Conservation (phyloP, 2,797 vertebrate genomes). For the Sparus aurata region DNA sequence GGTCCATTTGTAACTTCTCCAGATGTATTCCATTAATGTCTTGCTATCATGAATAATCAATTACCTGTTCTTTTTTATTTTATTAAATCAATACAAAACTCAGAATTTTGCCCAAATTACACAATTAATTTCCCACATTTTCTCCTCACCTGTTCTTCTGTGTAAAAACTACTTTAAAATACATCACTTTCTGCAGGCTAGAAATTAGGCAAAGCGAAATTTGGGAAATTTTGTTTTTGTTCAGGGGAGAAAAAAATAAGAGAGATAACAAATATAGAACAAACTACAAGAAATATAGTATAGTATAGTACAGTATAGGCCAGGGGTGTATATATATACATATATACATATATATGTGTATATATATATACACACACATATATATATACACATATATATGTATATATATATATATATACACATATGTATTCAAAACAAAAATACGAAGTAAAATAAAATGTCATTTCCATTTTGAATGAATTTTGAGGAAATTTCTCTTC, state of each 20-base stretch:
- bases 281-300: not conserved
- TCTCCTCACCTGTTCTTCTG: not conserved
- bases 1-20: constrained; percentile 24
- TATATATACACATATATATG: no score
- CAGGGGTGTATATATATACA: no score
- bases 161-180: not conserved
- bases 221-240: not conserved
- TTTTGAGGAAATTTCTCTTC: no score
- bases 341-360: no score
- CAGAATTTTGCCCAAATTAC: not conserved
- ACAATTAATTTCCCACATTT: constrained; percentile 11
- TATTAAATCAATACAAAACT: constrained; percentile 33
- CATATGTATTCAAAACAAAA: no score
- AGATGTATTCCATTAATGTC: constrained; percentile 15
- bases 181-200: constrained; percentile 3
- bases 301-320: no score
- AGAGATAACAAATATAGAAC: not conserved
- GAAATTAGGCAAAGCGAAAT: not conserved
- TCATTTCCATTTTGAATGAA: no score
- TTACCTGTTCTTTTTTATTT: not conserved
- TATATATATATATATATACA: no score
- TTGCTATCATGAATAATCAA: constrained; percentile 40
- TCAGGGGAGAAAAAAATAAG: not conserved
- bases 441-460: no score
- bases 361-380: no score